Conservation (phyloP, 2,797 vertebrate genomes). For the Parotocinclus haroldoi region DNA sequence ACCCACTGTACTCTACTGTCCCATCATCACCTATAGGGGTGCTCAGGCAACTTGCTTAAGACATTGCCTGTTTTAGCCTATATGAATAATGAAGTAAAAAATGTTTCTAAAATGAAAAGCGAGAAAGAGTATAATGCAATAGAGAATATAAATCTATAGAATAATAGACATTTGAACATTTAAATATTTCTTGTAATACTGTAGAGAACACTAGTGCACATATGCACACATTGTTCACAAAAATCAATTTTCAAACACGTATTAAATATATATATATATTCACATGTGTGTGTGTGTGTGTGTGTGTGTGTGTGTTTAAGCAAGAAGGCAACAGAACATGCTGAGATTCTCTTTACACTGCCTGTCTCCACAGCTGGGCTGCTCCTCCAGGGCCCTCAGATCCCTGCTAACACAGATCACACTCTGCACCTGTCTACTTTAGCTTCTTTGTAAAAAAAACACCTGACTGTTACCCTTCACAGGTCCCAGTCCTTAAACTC, state of each 20-base stretch:
- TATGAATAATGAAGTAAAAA: conserved; percentile 60
- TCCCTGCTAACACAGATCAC: conserved; percentile 42
- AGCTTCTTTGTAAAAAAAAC: conserved; percentile 12
- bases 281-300: conserved; percentile 2
- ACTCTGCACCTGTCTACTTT: conserved; percentile 34
- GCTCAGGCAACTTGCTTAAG: conserved; percentile 40
- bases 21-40: conserved; percentile 13
- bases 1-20: conserved; percentile 10
- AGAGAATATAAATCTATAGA: too few relatives aligned
- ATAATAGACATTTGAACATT: too few relatives aligned
- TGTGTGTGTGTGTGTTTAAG: conserved; percentile 16
- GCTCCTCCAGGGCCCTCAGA: conserved; percentile 37
- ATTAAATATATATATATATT: too few relatives aligned
- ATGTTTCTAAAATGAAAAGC: too few relatives aligned
- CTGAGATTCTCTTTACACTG: conserved; percentile 25
- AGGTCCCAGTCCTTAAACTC: conserved; percentile 13
- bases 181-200: too few relatives aligned
- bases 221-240: too few relatives aligned
- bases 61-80: conserved; percentile 36
- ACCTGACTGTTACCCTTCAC: conserved; percentile 10
- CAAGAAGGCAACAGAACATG: conserved; percentile 27
- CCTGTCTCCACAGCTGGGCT: conserved; percentile 42
- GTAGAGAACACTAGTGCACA: too few relatives aligned
- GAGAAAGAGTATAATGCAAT: too few relatives aligned
- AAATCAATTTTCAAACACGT: too few relatives aligned